A percentile compares a stretch with the other conserved stretches of the same genome.
These are phyloP conservation scores for Noctilio leporinus DNA, from an alignment of 2,113 vertebrate species.

Conservation along the genomic window DNA sequence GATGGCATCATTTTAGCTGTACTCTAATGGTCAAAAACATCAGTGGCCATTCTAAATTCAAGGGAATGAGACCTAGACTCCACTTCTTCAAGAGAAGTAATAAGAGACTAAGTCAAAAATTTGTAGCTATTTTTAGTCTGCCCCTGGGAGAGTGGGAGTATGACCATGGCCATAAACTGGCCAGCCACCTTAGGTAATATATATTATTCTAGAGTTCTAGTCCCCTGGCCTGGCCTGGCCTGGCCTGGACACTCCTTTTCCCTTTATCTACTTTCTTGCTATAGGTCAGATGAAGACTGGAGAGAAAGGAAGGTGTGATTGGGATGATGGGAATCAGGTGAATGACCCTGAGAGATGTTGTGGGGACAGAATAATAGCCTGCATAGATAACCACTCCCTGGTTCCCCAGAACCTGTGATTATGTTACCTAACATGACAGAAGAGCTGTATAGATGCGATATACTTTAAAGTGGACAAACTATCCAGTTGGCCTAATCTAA, in stretches of 20 bases:
- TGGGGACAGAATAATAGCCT: background rate
- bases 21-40: background rate
- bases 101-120: background rate
- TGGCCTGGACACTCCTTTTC: background rate
- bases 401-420: background rate
- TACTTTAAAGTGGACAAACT: background rate
- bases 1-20: background rate
- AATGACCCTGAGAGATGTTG: background rate
- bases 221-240: background rate
- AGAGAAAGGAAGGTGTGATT: background rate
- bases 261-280: background rate
- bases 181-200: background rate
- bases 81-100: background rate
- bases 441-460: background rate
- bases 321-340: background rate
- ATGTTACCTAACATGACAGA: background rate
- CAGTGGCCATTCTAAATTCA: background rate
- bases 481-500: background rate
- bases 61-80: background rate
- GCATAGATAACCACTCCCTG: background rate
- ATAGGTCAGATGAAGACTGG: background rate
- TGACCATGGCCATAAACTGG: background rate
- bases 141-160: background rate
- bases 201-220: background rate
- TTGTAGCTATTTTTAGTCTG: background rate